A percentile compares a stretch with the other conserved stretches of the same genome.
Evolutionary conservation across 2,888 invertebrate genomes (phyloP).

Genomic region (Andricus quercusramuli): DNA sequence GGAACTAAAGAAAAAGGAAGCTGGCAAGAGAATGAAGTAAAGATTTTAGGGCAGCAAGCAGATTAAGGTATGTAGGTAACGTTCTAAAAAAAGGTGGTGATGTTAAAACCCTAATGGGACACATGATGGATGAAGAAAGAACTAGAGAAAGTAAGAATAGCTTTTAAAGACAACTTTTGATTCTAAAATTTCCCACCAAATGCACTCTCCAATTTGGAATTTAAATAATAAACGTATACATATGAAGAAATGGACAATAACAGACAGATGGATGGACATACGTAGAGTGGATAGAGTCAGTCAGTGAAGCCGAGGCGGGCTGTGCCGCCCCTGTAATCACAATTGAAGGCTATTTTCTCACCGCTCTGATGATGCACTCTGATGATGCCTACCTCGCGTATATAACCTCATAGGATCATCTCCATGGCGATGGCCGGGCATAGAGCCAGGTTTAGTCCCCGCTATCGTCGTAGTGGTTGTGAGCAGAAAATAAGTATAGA

Average conservation of each 20-base stretch:
- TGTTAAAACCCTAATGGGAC: too few relatives aligned
- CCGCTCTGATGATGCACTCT: constrained; percentile 79
- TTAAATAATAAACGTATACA: constrained; percentile 16
- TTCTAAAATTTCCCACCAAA: background rate
- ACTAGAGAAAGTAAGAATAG: too few relatives aligned
- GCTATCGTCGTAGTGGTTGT: constrained; percentile 66
- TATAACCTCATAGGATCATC: constrained; percentile 75
- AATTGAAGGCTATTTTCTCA: constrained; percentile 79
- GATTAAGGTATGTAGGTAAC: too few relatives aligned
- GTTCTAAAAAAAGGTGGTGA: too few relatives aligned
- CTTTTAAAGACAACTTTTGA: background rate
- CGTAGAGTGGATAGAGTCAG: constrained; percentile 52
- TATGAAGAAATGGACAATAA: constrained; percentile 15
- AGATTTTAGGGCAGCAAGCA: too few relatives aligned
- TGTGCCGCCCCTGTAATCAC: constrained; percentile 78
- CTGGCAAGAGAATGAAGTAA: too few relatives aligned
- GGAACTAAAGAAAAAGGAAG: too few relatives aligned
- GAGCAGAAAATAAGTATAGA: constrained; percentile 78
- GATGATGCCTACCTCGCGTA: constrained; percentile 72
- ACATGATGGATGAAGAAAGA: too few relatives aligned
- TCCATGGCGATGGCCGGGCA: constrained; percentile 56
- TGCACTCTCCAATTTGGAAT: background rate
- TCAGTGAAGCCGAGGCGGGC: constrained; percentile 65
- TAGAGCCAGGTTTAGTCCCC: constrained; percentile 55
- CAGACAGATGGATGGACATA: constrained; percentile 43